These are phyloP conservation scores for Platorchestia sp. DNA, from an alignment of 1,140 invertebrate species.

Conservation along the genomic window DNA sequence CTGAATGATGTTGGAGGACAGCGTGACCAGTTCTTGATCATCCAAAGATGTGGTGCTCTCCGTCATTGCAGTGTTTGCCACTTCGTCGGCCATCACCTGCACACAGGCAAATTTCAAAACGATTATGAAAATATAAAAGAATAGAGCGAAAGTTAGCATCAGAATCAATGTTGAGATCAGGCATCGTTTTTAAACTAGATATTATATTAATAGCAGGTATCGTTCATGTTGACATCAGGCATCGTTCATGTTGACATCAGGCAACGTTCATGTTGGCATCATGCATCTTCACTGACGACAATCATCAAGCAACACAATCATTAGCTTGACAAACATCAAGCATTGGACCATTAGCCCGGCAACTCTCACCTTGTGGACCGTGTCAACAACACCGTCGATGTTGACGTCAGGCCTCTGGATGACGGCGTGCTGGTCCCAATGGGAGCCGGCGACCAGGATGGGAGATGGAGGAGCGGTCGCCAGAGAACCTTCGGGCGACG, in stretches of 20 bases:
- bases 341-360: too few species aligned
- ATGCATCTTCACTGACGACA: too few species aligned
- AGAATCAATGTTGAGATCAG: background rate
- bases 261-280: too few species aligned
- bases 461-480: background rate
- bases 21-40: background rate
- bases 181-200: too few species aligned
- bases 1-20: background rate
- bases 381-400: constrained; percentile 30
- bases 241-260: too few species aligned
- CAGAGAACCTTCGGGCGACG: background rate
- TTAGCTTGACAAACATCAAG: too few species aligned
- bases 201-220: too few species aligned
- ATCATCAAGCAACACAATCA: too few species aligned
- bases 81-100: constrained; percentile 32
- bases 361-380: background rate
- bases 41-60: constrained; percentile 17
- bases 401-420: constrained; percentile 44
- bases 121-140: background rate
- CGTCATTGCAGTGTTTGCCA: background rate
- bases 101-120: background rate
- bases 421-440: background rate
- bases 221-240: too few species aligned
- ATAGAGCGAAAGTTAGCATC: background rate
- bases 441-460: background rate